Evolutionary conservation across 2,113 vertebrate species (phyloP).

Genomic region (Crotalus horridus): DNA sequence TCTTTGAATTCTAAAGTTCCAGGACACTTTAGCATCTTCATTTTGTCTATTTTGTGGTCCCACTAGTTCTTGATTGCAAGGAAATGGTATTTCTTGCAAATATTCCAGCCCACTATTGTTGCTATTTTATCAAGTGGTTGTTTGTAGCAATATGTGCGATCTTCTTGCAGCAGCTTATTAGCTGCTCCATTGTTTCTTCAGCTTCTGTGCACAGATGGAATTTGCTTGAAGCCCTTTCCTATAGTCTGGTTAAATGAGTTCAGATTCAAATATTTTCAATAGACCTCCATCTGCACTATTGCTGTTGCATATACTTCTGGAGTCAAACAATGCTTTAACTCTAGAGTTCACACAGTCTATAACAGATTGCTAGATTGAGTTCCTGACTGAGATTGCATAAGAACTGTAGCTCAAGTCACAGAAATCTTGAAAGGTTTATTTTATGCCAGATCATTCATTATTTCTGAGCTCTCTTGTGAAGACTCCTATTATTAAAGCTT

Average conservation of each 20-base stretch:
- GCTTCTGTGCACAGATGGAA: not conserved
- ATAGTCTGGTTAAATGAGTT: not conserved
- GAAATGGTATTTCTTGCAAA: not conserved
- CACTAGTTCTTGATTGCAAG: not conserved
- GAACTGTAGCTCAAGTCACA: not conserved
- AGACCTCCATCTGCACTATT: not conserved
- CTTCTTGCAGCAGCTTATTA: not conserved
- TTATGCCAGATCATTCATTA: not conserved
- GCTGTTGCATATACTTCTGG: not conserved
- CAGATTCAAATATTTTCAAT: not conserved
- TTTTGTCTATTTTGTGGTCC: not conserved
- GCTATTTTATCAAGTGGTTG: not conserved
- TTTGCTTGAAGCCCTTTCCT: not conserved
- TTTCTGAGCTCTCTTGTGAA: not conserved
- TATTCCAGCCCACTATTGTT: not conserved
- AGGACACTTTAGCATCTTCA: not conserved
- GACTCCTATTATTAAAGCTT: not conserved
- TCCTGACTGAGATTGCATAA: not conserved
- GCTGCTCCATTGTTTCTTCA: not conserved
- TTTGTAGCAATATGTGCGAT: not conserved
- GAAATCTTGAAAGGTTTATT: not conserved
- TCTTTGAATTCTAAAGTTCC: not conserved
- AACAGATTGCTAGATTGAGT: not conserved
- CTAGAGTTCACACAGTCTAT: not conserved
- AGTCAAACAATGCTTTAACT: not conserved